Base-by-base conservation (phyloP, 2,113 vertebrate species). In the Poeciliopsis prolifica region DNA sequence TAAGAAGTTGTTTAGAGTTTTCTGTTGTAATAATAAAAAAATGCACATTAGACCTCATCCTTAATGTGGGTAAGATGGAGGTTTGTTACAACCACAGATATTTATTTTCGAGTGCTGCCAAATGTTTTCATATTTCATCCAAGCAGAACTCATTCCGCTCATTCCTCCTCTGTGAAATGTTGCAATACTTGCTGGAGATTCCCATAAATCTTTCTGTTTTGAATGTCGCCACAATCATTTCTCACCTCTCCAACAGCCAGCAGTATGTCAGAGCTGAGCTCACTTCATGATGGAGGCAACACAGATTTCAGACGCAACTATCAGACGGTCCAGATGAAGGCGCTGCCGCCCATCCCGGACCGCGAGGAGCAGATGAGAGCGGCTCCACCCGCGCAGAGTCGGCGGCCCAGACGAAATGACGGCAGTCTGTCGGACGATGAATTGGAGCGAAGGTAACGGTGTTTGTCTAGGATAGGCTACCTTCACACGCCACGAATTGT, bases 201-300 rank as follows among this genome's bases (percentile, higher is more conserved):
- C n/a, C n/a, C 3, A 24, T 42, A 15, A 26, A 10, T 17, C 17
- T 67, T 29, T 7, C 37, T 15, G n/a, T 48, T 17, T 4, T 2
- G 29, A 62, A 60, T 67, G 35, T 65, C 15, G 15, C 40, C n/a
- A 4, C 13, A 28, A 30, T 44, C 17, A 81, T 70, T 8, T 80
- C 24, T 83, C 51, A 76, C 29, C 29, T n/a, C 86, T 44, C 77
- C 69, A 51, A 85, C 92, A 98, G 97, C 97, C 86, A 95, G 95
- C 73, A 98, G 96, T 89, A 80, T 98, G 42, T 99, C 97, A 0
- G 98, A 99, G 87, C 95, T 99, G 80, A 99, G 97, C 91, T 99
- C 98, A 1, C 93, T 99, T 81, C 98, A 99, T 0, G 97, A 99
- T 0, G 96, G 96, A 0, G 95, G 95, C 0, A 96, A 94, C 54